Base-by-base conservation (phyloP, 2,113 vertebrate genomes). In the Salvelinus alpinus region DNA sequence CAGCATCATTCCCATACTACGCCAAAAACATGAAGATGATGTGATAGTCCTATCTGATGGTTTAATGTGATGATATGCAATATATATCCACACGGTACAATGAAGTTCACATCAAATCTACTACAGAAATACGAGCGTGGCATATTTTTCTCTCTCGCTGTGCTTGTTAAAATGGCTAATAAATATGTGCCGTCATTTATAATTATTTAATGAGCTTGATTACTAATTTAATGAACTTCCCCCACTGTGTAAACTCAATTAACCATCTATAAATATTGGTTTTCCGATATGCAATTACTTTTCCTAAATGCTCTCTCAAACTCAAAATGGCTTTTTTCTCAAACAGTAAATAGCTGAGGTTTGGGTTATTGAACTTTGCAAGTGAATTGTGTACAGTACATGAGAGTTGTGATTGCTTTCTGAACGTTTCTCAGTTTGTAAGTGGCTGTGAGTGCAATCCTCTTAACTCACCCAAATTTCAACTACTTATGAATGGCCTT, bases 211-310 rank as follows among this genome's bases (percentile, higher is more conserved):
- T 67, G 31, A 72, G 51, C n/a, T 9, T 1, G 60, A 7, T 51
- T 79, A 67, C 48, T 67, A 73, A 77, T 72, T 64, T 64, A 31
- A 78, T 57, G 62, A 73, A 51, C 66, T 54, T 31, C 68, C 24
- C 18, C 27, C 51, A 68, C 48, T 72, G 16, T 27, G 51, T 72
- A 72, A 72, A 72, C 70, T 72, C 25, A 25, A 25, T 76, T 57
- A 73, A 74, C 73, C 64, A 48, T 71, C 62, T 7, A 70, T 75
- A 71, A 73, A 73, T 73, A 57, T 57, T 76, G 66, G 6, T 70
- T 64, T 51, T 70, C 57, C 14, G 31, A 51, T 38, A 69, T 75
- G 4, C 22, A 79, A 71, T 75, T 70, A 59, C 27, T 34, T 74
- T 9, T 59, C 6, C 68, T 7, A 71, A 73, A 66, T 54, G n/a